Evolutionary conservation across 2,888 invertebrate genomes (phyloP).

Genomic region (Caenorhabditis sp.): DNA sequence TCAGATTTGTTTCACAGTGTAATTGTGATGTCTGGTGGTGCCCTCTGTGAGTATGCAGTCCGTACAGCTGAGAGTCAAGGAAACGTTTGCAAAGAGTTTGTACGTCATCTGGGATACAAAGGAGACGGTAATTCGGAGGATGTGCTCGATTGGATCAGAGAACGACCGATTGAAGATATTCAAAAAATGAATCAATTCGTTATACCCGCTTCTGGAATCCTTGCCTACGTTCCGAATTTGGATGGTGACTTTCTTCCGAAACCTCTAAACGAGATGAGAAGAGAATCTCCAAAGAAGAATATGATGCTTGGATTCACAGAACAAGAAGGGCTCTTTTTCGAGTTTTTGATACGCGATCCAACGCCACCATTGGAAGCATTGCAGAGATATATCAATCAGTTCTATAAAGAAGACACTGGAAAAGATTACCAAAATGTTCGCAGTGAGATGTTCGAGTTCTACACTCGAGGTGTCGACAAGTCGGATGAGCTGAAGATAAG

Average conservation of each 20-base stretch:
- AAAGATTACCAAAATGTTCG: conserved; percentile 37
- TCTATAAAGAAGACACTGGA: conserved; percentile 44
- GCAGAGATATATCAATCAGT: conserved; percentile 4
- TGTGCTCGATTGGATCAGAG: conserved; percentile 29
- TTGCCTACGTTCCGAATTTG: conserved; percentile 46
- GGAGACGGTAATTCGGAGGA: conserved; percentile 5
- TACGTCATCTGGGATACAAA: conserved; percentile 26
- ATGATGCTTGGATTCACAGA: conserved; percentile 45
- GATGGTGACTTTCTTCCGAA: conserved; percentile 65
- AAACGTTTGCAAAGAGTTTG: conserved; percentile 25
- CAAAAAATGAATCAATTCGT: conserved; percentile 26
- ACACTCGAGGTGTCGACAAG: conserved; percentile 18
- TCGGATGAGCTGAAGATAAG: conserved; percentile 7
- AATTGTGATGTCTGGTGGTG: conserved; percentile 74
- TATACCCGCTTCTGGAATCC: conserved; percentile 23
- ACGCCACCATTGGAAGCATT: conserved; percentile 15
- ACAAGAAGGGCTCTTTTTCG: conserved; percentile 38
- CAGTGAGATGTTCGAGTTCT: conserved; percentile 53
- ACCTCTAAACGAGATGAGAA: conserved; percentile 53
- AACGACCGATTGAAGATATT: conserved; percentile 10
- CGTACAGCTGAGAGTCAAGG: conserved; percentile 48
- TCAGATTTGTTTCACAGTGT: conserved; percentile 73
- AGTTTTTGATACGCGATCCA: conserved; percentile 9
- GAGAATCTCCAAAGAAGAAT: conserved; percentile 41
- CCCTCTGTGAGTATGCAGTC: conserved; percentile 67